Evolutionary conservation across 2,797 vertebrate genomes (phyloP), one percentile per base, ranked within the genome.

Genomic region (Gymnothorax reevesii): DNA sequence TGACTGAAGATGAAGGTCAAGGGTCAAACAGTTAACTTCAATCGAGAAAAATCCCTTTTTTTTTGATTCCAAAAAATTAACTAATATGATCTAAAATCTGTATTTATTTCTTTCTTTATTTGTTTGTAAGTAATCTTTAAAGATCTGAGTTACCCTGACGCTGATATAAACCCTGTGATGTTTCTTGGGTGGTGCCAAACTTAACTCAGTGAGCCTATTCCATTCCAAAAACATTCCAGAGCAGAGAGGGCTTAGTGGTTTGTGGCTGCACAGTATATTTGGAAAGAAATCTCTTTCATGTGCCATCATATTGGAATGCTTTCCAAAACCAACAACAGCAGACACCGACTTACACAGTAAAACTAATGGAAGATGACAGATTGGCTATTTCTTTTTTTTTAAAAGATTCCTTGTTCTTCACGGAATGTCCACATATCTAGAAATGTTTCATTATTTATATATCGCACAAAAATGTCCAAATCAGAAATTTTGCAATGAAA

Each of bases 211-310:
- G 62, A n/a, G 57, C 80, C 27, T 57, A 57, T 57, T 25, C 55
- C 80, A 13, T 54, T 82, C 80, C 80, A 82, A 82, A 55, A 82
- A 82, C 80, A 82, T 82, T 82, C 57, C 80, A 27, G 80, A 54
- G 33, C 80, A 7, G 49, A 82, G 54, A 25, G 42, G 12, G 49
- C 33, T 82, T 59, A 59, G 57, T 12, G 22, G 22, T 8, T 25
- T 25, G 22, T 55, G 59, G 54, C 54, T 27, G 4, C 54, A 27
- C 22, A 25, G 80, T 25, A 13, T 55, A 27, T 82, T 57, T 17
- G 55, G 80, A 59, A 6, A 59, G 52, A 20, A 25, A n/a, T 2
- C 0, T 22, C 57, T 57, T 82, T 82, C 80, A 59, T 82, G 55
- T 33, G 55, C 12, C 55, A 59, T 82, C 59, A 54, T 0, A 59